These are phyloP conservation scores for Acanthoscelides obtectus DNA, from an alignment of 2,888 invertebrate species.

Conservation along the genomic window DNA sequence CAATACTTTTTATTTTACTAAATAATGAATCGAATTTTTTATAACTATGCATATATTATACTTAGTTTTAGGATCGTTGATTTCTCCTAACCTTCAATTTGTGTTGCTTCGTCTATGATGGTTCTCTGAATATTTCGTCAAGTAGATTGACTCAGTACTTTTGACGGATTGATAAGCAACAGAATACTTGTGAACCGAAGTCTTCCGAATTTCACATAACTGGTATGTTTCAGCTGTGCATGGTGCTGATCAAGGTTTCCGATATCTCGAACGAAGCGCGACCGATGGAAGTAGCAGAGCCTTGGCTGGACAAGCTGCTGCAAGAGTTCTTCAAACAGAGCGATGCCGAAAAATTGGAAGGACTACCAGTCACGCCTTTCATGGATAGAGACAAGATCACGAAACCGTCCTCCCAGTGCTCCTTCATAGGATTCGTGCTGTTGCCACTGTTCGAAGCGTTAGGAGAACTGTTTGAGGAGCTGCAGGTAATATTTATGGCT, in stretches of 20 bases:
- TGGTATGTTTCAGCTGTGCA: conserved; percentile 55
- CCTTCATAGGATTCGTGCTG: conserved; percentile 76
- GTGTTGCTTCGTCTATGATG: too few relatives aligned
- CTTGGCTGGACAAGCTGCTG: conserved; percentile 72
- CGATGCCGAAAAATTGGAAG: conserved; percentile 76
- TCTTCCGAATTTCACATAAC: too few relatives aligned
- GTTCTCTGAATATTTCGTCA: too few relatives aligned
- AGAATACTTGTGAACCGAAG: too few relatives aligned
- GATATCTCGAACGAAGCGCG: conserved; percentile 81
- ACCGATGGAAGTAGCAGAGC: conserved; percentile 78
- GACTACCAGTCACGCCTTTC: conserved; percentile 78
- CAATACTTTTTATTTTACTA: too few relatives aligned
- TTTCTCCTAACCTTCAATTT: too few relatives aligned
- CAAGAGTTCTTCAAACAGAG: conserved; percentile 74
- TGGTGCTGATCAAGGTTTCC: conserved; percentile 79
- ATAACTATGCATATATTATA: too few relatives aligned
- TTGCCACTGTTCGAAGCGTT: conserved; percentile 76
- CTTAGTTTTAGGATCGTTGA: too few relatives aligned
- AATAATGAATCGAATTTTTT: too few relatives aligned
- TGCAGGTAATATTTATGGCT: conserved; percentile 66
- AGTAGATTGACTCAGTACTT: too few relatives aligned
- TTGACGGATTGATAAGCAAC: too few relatives aligned
- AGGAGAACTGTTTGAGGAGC: conserved; percentile 67
- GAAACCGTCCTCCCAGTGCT: conserved; percentile 77
- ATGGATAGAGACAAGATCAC: conserved; percentile 84